Evolutionary conservation across 2,888 invertebrate species (phyloP).

Genomic region (Eudasyphora cyanicolor): DNA sequence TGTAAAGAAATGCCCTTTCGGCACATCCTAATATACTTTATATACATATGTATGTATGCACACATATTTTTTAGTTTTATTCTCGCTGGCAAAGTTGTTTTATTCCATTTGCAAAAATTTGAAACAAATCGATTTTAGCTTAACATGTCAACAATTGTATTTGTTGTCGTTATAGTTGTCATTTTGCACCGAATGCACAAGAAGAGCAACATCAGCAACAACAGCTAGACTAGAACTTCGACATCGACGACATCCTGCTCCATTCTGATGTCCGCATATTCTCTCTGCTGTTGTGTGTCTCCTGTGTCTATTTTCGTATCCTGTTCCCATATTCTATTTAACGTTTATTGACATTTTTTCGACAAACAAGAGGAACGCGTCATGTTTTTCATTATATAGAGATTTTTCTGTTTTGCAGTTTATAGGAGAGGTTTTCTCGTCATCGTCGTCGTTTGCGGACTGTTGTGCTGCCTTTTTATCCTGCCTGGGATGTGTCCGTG

Average conservation of each 20-base stretch:
- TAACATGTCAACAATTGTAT: conserved; percentile 29
- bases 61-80: background rate
- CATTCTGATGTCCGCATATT: background rate
- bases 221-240: background rate
- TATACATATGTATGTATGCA: too few species aligned
- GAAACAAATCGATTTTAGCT: conserved; percentile 29
- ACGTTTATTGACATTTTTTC: conserved; percentile 54
- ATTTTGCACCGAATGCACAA: background rate
- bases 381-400: conserved; percentile 36
- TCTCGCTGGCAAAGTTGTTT: background rate
- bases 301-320: conserved; percentile 34
- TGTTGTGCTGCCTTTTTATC: conserved; percentile 52
- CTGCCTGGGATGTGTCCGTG: background rate
- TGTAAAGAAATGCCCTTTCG: too few species aligned
- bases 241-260: background rate
- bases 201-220: too few species aligned
- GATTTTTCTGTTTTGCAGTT: conserved; percentile 4
- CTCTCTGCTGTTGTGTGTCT: background rate
- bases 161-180: background rate
- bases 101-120: background rate
- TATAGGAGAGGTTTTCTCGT: background rate
- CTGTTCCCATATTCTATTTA: conserved; percentile 51
- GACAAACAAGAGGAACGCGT: conserved; percentile 39
- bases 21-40: too few species aligned
- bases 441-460: conserved; percentile 21